Conservation (phyloP, 2,797 vertebrate species). For the Pampus argenteus region DNA sequence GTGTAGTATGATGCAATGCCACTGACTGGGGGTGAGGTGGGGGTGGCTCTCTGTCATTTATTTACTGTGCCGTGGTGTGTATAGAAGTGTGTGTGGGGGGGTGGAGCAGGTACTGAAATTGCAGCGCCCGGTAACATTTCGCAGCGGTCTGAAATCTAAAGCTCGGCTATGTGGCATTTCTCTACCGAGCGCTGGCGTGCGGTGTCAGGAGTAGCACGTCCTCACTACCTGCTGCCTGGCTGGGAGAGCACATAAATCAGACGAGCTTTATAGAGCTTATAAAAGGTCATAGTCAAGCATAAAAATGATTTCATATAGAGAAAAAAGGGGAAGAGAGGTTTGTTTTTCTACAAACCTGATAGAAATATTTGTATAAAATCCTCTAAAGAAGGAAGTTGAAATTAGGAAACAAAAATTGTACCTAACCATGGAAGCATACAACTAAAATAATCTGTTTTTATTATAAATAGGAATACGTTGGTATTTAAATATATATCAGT, state of each 20-base stretch:
- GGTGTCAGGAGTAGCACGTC: constrained; percentile 80
- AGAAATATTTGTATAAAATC: neutral
- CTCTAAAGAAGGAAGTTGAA: neutral
- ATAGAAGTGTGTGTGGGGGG: neutral
- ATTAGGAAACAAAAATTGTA: neutral
- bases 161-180: constrained; percentile 86
- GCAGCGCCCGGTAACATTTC: constrained; percentile 83
- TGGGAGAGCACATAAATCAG: constrained; percentile 64
- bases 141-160: constrained; percentile 79
- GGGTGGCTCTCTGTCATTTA: constrained; percentile 69
- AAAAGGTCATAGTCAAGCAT: constrained; percentile 17
- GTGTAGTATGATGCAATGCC: constrained; percentile 75
- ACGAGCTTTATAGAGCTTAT: constrained; percentile 31
- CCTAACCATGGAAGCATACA: neutral
- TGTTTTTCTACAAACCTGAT: neutral
- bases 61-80: constrained; percentile 64
- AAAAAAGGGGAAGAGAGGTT: constrained; percentile 2
- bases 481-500: constrained; percentile 9
- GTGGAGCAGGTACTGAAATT: constrained; percentile 65
- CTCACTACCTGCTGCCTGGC: constrained; percentile 84
- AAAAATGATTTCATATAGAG: constrained; percentile 10
- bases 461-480: neutral
- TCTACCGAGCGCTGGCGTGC: constrained; percentile 79
- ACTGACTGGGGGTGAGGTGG: constrained; percentile 5
- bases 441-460: constrained; percentile 5